Evolutionary conservation across 2,888 invertebrate genomes (phyloP).

Genomic region (Sympetrum striolatum): DNA sequence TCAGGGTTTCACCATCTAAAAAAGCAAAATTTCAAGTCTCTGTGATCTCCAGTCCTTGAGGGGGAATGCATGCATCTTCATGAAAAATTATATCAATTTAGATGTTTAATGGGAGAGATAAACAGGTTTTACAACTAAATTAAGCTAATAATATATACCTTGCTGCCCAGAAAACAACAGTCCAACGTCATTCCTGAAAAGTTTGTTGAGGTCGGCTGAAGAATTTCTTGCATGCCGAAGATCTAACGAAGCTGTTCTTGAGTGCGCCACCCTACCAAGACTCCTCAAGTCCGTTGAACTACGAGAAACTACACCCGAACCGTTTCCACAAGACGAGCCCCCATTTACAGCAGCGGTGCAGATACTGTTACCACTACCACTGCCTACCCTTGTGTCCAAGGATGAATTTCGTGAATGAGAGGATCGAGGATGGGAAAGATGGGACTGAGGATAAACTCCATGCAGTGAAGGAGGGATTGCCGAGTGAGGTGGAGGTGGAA

Average conservation of each 20-base stretch:
- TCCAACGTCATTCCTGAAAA: constrained; percentile 74
- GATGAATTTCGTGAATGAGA: constrained; percentile 83
- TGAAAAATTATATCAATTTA: too few relatives aligned
- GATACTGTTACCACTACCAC: constrained; percentile 54
- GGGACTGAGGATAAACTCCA: constrained; percentile 20
- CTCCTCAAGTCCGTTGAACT: constrained; percentile 51
- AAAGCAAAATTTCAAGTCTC: too few relatives aligned
- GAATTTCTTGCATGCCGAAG: constrained; percentile 75
- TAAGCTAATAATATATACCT: constrained; percentile 52
- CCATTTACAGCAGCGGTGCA: constrained; percentile 57
- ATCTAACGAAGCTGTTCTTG: constrained; percentile 83
- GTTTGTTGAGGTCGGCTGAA: constrained; percentile 76
- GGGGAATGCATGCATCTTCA: too few relatives aligned
- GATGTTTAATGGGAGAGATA: not conserved
- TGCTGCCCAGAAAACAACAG: constrained; percentile 70
- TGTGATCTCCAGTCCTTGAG: too few relatives aligned
- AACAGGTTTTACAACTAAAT: constrained; percentile 46
- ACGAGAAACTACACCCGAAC: constrained; percentile 56
- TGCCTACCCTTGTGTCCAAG: constrained; percentile 63
- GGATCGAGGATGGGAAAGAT: constrained; percentile 17
- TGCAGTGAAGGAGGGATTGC: not conserved
- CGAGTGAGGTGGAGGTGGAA: not conserved
- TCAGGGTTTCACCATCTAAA: too few relatives aligned
- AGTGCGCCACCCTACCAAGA: constrained; percentile 65
- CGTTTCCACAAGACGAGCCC: constrained; percentile 59